Evolutionary conservation across 2,888 invertebrate species (phyloP).

Genomic region (Harpagoxenus sublaevis): DNA sequence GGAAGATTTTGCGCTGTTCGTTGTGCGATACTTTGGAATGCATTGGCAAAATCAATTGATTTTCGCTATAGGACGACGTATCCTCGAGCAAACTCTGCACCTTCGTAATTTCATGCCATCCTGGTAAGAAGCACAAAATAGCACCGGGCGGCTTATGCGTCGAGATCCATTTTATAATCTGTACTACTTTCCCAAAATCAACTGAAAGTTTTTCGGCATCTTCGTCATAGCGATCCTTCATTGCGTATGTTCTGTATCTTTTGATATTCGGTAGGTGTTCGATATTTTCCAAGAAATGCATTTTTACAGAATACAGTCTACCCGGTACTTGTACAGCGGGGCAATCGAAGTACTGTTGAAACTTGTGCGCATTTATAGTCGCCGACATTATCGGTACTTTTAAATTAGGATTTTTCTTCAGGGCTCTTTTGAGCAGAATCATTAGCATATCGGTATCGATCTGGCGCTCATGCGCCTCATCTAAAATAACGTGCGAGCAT

Average conservation of each 20-base stretch:
- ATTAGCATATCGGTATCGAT: too few species aligned
- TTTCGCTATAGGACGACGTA: too few species aligned
- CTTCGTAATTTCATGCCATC: too few species aligned
- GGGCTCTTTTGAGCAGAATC: conserved; percentile 88
- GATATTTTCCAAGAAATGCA: conserved; percentile 88
- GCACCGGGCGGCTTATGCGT: too few species aligned
- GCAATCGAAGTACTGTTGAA: conserved; percentile 88
- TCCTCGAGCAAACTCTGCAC: too few species aligned
- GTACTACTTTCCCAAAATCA: conserved; percentile 28
- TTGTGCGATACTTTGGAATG: too few species aligned
- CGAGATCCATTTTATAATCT: conserved; percentile 88
- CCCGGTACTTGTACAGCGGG: conserved; percentile 88
- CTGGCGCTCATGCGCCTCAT: too few species aligned
- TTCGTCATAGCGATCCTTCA: background rate
- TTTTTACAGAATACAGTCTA: conserved; percentile 88
- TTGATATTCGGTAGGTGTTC: conserved; percentile 54
- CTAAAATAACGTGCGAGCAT: too few species aligned
- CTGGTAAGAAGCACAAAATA: too few species aligned
- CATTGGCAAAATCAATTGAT: too few species aligned
- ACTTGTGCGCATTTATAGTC: conserved; percentile 89
- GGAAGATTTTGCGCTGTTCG: too few species aligned
- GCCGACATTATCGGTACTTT: conserved; percentile 92
- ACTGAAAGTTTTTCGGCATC: background rate
- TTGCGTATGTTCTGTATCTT: background rate
- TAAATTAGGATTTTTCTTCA: conserved; percentile 87